Conservation (phyloP, 2,888 invertebrate genomes). For the Eurytoma californica region DNA sequence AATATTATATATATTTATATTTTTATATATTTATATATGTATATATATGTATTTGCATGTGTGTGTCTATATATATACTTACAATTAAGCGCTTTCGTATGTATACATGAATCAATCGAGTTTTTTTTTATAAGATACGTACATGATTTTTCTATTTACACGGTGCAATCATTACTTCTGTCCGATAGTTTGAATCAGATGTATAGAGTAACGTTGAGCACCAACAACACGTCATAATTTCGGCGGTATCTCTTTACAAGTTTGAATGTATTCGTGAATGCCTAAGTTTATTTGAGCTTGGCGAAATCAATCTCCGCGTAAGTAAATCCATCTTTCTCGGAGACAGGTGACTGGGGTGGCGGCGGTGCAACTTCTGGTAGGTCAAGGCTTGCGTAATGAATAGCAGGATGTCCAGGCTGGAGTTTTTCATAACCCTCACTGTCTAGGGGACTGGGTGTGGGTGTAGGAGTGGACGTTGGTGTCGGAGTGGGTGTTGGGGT, state of each 20-base stretch:
- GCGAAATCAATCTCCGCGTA: constrained; percentile 90
- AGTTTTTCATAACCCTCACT: constrained; percentile 74
- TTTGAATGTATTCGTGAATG: constrained; percentile 39
- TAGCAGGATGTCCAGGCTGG: constrained; percentile 68
- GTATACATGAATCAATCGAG: constrained; percentile 63
- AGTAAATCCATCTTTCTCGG: constrained; percentile 76
- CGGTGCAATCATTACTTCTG: constrained; percentile 45
- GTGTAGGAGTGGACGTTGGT: constrained; percentile 68
- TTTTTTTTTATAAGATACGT: constrained; percentile 58
- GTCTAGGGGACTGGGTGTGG: constrained; percentile 76
- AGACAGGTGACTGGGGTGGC: constrained; percentile 72
- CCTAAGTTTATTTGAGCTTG: constrained; percentile 75
- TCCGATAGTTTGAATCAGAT: constrained; percentile 33
- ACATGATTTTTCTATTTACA: constrained; percentile 56
- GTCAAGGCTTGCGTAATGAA: constrained; percentile 83
- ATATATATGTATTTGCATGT: constrained; percentile 64
- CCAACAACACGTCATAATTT: constrained; percentile 58
- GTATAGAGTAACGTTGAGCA: constrained; percentile 40
- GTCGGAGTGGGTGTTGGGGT: constrained; percentile 67
- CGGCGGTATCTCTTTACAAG: constrained; percentile 66
- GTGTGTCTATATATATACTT: constrained; percentile 65
- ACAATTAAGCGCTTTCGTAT: constrained; percentile 64
- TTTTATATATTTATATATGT: constrained; percentile 64
- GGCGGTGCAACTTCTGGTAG: constrained; percentile 74
- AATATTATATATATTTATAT: constrained; percentile 62